Conservation (phyloP, 2,797 vertebrate genomes). For the Austrolebias charrua region DNA sequence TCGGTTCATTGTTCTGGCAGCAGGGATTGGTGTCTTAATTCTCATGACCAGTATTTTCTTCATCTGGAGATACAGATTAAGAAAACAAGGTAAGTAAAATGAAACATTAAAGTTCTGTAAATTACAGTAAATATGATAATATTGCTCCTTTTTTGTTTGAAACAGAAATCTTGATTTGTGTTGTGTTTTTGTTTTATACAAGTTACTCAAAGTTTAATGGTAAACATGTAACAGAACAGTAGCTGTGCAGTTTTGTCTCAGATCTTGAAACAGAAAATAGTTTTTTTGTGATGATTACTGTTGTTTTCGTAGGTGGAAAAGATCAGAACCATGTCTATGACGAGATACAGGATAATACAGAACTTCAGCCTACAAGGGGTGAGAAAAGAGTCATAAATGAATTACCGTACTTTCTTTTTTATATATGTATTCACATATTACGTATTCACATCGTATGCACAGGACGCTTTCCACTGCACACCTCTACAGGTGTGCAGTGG, state of each 20-base stretch:
- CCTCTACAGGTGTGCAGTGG: no score
- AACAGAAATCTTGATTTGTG: neutral
- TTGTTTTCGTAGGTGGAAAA: neutral
- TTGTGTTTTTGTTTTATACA: no score
- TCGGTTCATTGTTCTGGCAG: neutral
- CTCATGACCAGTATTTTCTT: neutral
- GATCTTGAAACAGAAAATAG: neutral
- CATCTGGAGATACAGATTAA: constrained; percentile 1
- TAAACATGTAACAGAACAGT: neutral
- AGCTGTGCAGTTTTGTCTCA: neutral
- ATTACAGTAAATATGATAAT: neutral
- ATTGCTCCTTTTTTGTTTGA: neutral
- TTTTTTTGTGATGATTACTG: neutral
- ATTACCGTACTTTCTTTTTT: neutral
- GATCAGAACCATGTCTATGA: neutral
- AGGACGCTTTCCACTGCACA: no score
- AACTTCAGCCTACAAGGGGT: neutral
- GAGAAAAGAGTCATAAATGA: no score
- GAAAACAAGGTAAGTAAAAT: neutral
- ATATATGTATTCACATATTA: no score
- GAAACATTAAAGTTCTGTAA: neutral
- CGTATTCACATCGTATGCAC: no score
- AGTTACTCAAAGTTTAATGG: no score
- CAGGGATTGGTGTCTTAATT: neutral
- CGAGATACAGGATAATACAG: neutral